Percentiles rank a stretch among this genome's conserved stretches.
These are phyloP conservation scores for Thecophora atra DNA, from an alignment of 2,888 invertebrate species.

Conservation along the genomic window DNA sequence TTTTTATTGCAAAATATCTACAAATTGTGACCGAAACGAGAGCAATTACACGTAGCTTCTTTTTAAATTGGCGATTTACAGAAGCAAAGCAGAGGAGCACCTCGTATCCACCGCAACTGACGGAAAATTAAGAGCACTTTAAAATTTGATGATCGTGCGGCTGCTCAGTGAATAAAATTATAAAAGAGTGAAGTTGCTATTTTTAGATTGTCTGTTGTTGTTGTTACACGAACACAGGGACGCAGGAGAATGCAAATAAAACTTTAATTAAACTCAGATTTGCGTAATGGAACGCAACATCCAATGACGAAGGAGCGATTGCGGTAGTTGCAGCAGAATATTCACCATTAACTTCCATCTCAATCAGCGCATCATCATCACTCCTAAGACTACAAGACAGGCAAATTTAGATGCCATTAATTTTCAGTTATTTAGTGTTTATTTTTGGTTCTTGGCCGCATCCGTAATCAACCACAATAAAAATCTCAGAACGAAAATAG, in stretches of 20 bases:
- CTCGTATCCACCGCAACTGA: constrained; percentile 20
- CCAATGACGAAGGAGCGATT: neutral
- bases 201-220: neutral
- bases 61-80: constrained; percentile 11
- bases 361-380: neutral
- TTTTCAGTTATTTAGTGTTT: neutral
- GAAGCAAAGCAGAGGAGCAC: neutral
- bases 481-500: neutral
- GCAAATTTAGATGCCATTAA: neutral
- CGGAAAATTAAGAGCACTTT: constrained; percentile 1
- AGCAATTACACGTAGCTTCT: neutral
- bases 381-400: neutral
- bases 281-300: constrained; percentile 17
- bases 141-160: constrained; percentile 23
- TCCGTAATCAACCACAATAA: constrained; percentile 23
- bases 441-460: neutral
- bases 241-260: neutral
- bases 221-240: neutral
- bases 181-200: constrained; percentile 19
- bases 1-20: neutral
- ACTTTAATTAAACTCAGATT: constrained; percentile 34
- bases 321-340: neutral
- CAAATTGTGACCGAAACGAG: constrained; percentile 2
- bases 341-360: too few species aligned
- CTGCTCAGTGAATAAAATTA: constrained; percentile 2